Conservation (phyloP, 1,140 invertebrate genomes). For the Alviniconcha marisindica region DNA sequence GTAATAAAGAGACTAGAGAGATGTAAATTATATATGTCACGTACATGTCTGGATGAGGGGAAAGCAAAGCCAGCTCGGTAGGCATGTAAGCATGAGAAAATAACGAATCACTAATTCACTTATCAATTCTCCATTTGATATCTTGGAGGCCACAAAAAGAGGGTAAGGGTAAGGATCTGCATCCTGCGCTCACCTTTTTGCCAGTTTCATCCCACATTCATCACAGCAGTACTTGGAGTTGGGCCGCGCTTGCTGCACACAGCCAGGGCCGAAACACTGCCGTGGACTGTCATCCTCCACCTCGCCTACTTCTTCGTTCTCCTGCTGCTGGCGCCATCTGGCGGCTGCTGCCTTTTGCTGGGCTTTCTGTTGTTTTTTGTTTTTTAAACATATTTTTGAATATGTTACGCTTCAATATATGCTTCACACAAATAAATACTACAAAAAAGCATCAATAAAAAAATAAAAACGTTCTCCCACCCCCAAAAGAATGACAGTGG, state of each 20-base stretch:
- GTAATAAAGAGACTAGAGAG: no score
- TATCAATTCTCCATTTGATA: no score
- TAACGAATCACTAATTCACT: no score
- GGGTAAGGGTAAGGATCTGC: no score
- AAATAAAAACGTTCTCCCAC: no score
- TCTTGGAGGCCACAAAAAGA: no score
- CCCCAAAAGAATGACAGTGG: no score
- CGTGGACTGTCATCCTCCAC: conserved; percentile 61
- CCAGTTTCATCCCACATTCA: conserved; percentile 93
- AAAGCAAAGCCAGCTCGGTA: no score
- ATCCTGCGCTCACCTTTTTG: conserved; percentile 79
- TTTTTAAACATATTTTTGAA: conserved; percentile 2
- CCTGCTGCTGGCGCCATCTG: conserved; percentile 24
- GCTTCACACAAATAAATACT: background rate
- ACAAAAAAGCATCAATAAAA: background rate
- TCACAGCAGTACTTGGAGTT: conserved; percentile 97
- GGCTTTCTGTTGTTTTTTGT: conserved; percentile 56
- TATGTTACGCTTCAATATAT: background rate
- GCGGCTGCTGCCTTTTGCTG: conserved; percentile 41
- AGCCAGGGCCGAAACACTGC: conserved; percentile 95
- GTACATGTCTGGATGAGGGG: no score
- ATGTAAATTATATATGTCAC: no score
- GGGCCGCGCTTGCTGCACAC: conserved; percentile 84
- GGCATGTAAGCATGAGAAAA: no score
- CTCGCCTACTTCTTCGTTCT: conserved; percentile 51